Evolutionary conservation across 2,888 invertebrate species (phyloP), one percentile per base, ranked within the genome.

Genomic region (Drosophila colorata): DNA sequence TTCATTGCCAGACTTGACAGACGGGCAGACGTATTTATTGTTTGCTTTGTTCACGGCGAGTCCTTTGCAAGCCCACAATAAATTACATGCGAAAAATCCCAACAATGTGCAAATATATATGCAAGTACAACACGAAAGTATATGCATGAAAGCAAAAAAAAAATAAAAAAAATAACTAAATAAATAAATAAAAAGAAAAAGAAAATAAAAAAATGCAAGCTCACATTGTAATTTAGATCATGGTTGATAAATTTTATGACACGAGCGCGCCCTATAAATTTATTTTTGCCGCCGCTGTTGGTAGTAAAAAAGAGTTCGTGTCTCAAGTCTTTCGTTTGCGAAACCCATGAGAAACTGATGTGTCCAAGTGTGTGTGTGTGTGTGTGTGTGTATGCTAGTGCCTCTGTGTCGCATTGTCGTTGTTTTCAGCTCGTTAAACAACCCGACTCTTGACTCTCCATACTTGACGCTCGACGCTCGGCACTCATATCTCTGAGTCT

Each of bases 321-420:
- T 57, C 80, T 79, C 69, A 60, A 80, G 86, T 82, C 80, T 70
- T 86, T 86, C 68, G 68, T 70, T 79, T 86, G 87, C 77, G 76
- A 86, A 86, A 80, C 69, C 38, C 57, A 61, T 65, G 64, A 61
- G 52, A 64, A 75, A 55, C 67, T 41, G n/a, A 20, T 28, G 33
- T 23, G 51, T 40, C 33, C 33, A 33, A 31, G 53, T 53, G 20
- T 33, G 41, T 23, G 33, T 38, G 25, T 43, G 31, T 18, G 9
- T 59, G 33, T 37, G n/a, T 47, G 47, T 48, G 53, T 46, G 58
- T 38, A 25, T 67, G 56, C 38, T 41, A 53, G 64, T 70, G 49
- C 57, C 49, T 66, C 49, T 57, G 77, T 69, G 63, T 68, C 73
- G 66, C 81, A 72, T 55, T 57, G 73, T 58, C 73, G 78, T 55